These are phyloP conservation scores for Trogon surrucura DNA, from an alignment of 2,113 vertebrate genomes.

Conservation along the genomic window DNA sequence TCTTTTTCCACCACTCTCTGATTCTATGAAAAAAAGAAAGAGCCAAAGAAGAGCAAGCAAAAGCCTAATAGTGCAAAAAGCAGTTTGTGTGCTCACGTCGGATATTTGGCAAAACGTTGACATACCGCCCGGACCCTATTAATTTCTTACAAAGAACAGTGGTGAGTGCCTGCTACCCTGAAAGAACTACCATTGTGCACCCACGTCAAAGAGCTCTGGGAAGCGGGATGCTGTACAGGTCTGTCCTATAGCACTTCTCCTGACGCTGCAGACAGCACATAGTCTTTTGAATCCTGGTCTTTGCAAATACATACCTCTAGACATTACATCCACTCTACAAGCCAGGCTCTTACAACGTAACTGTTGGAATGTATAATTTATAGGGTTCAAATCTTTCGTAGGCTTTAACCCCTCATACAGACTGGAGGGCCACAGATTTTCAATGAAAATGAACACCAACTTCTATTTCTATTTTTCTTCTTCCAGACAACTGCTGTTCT, in stretches of 20 bases:
- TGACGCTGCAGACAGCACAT: not conserved
- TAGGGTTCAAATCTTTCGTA: not conserved
- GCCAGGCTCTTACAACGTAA: not conserved
- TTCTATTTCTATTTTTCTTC: not conserved
- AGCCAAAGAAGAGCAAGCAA: not conserved
- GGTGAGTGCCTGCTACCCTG: not conserved
- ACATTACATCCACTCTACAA: not conserved
- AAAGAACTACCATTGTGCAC: not conserved
- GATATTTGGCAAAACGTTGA: not conserved
- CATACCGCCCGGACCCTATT: not conserved
- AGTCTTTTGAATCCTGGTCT: not conserved
- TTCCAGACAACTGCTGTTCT: not conserved
- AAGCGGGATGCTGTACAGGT: fast-evolving
- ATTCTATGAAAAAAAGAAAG: not conserved
- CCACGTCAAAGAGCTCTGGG: not conserved
- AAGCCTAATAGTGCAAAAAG: not conserved
- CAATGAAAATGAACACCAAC: not conserved
- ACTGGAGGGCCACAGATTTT: not conserved
- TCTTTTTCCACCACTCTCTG: too few relatives aligned
- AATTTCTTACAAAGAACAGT: not conserved
- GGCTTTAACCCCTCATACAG: not conserved
- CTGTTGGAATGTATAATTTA: not conserved
- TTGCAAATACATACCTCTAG: not conserved
- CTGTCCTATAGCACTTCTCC: not conserved
- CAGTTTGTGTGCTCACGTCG: not conserved